These are phyloP conservation scores for Limnephilus auricula DNA, from an alignment of 2,888 invertebrate species.

Conservation along the genomic window DNA sequence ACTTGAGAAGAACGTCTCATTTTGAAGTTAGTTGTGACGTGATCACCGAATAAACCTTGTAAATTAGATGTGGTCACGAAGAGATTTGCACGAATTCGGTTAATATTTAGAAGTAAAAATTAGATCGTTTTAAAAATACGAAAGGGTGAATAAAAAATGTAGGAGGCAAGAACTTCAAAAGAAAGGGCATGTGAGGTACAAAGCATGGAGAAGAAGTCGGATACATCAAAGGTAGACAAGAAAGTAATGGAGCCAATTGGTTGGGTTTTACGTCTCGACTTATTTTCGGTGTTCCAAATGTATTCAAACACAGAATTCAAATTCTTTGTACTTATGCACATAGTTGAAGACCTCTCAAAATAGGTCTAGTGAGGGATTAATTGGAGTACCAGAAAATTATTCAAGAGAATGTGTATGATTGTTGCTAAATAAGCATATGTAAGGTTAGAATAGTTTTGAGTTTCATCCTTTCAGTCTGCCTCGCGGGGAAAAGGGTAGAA, in stretches of 20 bases:
- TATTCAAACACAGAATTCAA: too few relatives aligned
- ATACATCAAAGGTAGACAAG: not conserved
- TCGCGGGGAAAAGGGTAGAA: not conserved
- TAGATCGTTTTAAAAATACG: not conserved
- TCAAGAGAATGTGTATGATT: not conserved
- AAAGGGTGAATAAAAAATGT: not conserved
- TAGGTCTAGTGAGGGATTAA: too few relatives aligned
- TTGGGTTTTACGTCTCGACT: not conserved
- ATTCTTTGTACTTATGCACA: too few relatives aligned
- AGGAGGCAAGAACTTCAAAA: not conserved
- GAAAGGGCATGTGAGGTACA: not conserved
- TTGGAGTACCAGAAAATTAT: too few relatives aligned
- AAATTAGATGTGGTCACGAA: not conserved
- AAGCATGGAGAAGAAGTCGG: not conserved
- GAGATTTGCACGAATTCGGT: not conserved
- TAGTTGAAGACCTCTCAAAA: too few relatives aligned
- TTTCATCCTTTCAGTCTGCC: not conserved
- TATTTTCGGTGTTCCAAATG: too few relatives aligned
- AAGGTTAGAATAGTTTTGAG: not conserved
- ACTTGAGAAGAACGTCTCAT: not conserved
- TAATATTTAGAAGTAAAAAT: not conserved
- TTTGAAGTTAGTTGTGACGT: not conserved
- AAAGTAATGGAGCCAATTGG: not conserved
- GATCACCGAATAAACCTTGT: not conserved
- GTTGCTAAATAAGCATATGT: not conserved